Evolutionary conservation across 2,797 vertebrate species (phyloP), one percentile per base, ranked within the genome.

Genomic region (Garrulus glandarius): DNA sequence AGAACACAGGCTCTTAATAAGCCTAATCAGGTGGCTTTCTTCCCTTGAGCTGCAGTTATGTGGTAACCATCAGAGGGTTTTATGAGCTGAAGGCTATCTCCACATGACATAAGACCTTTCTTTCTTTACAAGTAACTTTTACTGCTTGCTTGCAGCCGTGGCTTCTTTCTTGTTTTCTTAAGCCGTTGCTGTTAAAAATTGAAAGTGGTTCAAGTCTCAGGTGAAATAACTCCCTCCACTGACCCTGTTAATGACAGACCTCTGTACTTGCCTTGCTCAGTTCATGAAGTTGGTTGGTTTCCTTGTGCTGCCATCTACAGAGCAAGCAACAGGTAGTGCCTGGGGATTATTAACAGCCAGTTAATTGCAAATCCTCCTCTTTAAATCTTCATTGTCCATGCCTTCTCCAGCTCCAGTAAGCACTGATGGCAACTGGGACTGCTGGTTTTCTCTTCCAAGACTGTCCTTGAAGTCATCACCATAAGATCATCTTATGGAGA

Each of bases 231-330:
- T 89, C 84, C 70, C 72, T 91, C 55, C 80, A 9, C 59, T 75
- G 63, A 82, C 85, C 76, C 86, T 83, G 69, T 60, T 94, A 96
- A 93, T 80, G 74, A 89, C 37, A 67, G 70, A 76, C 46, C 52
- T 41, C 8, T 9, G 18, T 29, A 41, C 57, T 84, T 34, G 16
- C 56, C 90, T 82, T 63, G 47, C 29, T 59, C 16, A 85, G 68
- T 41, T 80, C 52, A 37, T 5, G 0, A 50, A 43, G 52, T 56
- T 37, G 47, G 76, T 89, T 95, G 87, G 49, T 91, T 96, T 95
- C 91, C 92, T 94, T 56, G 83, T 96, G 94, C 95, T 97, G 96
- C 97, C 97, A 97, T 57, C 97, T 97, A 96, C 89, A 95, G 96
- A 83, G 80, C 93, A 93, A 86, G 88, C 69, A 95, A 95, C 68